Evolutionary conservation across 2,113 vertebrate genomes (phyloP), one percentile per base, ranked within the genome.

Genomic region (Podocnemis expansa): DNA sequence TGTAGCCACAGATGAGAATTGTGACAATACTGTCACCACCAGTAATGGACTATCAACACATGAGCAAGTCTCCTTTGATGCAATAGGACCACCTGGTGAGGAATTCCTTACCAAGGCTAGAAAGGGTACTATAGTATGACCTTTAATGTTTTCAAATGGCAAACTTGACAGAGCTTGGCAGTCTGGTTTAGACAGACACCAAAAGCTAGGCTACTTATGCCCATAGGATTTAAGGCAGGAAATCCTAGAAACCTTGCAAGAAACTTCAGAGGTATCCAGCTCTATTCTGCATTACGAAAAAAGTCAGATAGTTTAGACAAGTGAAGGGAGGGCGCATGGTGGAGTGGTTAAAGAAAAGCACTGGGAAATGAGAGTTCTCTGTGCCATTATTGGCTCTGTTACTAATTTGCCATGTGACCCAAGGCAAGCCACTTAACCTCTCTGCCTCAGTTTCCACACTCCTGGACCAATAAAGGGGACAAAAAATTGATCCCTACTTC

Each of bases 271-370:
- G 11, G 70, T 88, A 92, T 89, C 86, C 70, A 78, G 25, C 73
- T 52, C 56, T 67, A 78, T 24, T 80, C 55, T 79, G 88, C 25
- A 86, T 51, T 13, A 19, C 87, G 8, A 27, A 70, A 70, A 89
- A 95, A 58, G 51, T 94, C 45, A 87, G 92, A 87, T 47, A 2
- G 78, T 79, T 94, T 43, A 52, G 94, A n/a, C 78, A 93, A 91
- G 80, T 24, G 41, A 80, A 78, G 51, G 51, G 43, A 89, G 79
- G 89, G 86, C 0, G 73, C 43, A 80, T 25, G 75, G 58, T 38
- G 24, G n/a, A 87, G 51, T 17, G 76, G 9, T 89, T 16, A 86
- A 51, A 51, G 49, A 10, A 51, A 51, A 51, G 14, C 52, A 82
- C 24, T 16, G 58, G 58, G 58, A 60, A 60, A 60, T 29, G 27